Base-by-base conservation (phyloP, 1,140 invertebrate species). In the Caerostris extrusa region DNA sequence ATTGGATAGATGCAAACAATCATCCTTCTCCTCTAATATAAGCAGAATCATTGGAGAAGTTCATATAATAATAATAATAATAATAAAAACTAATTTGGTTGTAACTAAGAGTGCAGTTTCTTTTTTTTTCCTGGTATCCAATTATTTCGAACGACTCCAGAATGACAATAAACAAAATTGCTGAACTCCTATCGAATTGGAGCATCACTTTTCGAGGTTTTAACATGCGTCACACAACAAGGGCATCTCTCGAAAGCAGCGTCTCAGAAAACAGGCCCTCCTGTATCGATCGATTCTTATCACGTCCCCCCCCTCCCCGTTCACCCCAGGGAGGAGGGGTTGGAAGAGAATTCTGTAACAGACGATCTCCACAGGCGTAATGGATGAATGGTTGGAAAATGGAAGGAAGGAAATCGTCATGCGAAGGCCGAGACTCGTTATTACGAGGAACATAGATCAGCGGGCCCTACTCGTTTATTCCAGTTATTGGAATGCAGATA, bases 391-490 rank as follows among this genome's bases (percentile, higher is more conserved):
- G 50, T 77, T 34, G 69, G 69, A 77, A 77, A 77, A 77, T 77
- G 71, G 71, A 77, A 77, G 71, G 71, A 77, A 77, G 71, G 71
- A 77, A 77, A 77, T 77, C 71, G 71, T 77, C 71, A 53, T 77
- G 71, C 71, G 34, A 77, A 10, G 71, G 71, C 71, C 71, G 19
- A 77, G 71, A 50, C 71, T 77, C 71, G 19, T 77, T 77, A 77
- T 77, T 77, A 53, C 71, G 71, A 77, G 71, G 34, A 19, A 77
- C 71, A 53, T 77, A 77, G 71, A 77, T 77, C 71, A 53, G 71
- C 50, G 50, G 71, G 71, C 71, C 71, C 71, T 12, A 34, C 19
- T 77, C 71, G 71, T 77, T 77, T 77, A 77, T 77, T 77, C 71
- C 71, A 53, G 71, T 77, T 77, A 77, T 77, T 77, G 34, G 71